Evolutionary conservation across 2,797 vertebrate genomes (phyloP), one percentile per base, ranked within the genome.

Genomic region (Centropyge bicolor): DNA sequence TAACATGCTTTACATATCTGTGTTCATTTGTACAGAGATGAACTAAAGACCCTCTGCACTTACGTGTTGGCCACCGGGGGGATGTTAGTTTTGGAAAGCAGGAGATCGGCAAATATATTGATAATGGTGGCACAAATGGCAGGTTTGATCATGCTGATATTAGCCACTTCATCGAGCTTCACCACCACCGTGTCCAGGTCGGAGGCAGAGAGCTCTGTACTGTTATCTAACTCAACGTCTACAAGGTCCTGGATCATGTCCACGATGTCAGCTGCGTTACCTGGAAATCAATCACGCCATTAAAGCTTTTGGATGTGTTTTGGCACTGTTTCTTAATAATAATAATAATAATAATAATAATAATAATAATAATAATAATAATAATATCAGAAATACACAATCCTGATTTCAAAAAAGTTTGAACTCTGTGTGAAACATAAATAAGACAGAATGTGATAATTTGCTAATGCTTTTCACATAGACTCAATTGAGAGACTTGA

Each of bases 221-320:
- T 63, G 56, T 82, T 87, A 12, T 20, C 69, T 6, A 94, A 59
- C 70, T 90, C 74, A n/a, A 31, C 41, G 7, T 65, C 63, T 8
- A 97, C 90, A 17, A 97, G 93, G 75, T 94, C 81, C 79, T 96
- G 91, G 85, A 98, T 96, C 38, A 95, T 93, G 41, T 91, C 89
- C 76, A 95, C 93, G 27, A 98, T 79, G 8, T 96, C 94, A 9
- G 87, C 91, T 0, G 92, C 95, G 14, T 97, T 98, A 49, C 92
- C 98, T 99, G 54, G 3, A 70, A 55, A 65, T 22, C 17, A 74
- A 27, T 11, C 12, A 8, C 2, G 24, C 35, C 14, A 41, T 57
- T 38, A 22, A 9, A 20, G 9, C 14, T 17, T 62, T 45, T 38
- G 41, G 2, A 22, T 35, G 16, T 20, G 19, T 49, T 0, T n/a